Base-by-base conservation (phyloP, 1,140 invertebrate genomes). In the Drosophila quadrilineata region DNA sequence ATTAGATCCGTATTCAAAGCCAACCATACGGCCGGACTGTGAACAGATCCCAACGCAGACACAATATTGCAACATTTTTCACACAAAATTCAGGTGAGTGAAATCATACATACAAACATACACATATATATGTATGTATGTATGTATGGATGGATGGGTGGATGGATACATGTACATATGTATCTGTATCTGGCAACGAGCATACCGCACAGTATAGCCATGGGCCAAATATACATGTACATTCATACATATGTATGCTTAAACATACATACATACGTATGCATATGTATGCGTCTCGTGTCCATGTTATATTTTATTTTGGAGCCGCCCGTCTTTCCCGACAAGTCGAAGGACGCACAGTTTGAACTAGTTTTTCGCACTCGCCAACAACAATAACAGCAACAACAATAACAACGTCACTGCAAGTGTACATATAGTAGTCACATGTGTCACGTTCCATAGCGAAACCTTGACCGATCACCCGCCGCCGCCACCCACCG, bases 391-490 rank as follows among this genome's bases (percentile, higher is more conserved):
- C n/a, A n/a, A n/a, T n/a, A n/a, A n/a, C n/a, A n/a, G n/a, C n/a
- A n/a, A n/a, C n/a, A n/a, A n/a, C n/a, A n/a, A n/a, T n/a, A n/a
- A n/a, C n/a, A n/a, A n/a, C n/a, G n/a, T n/a, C n/a, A n/a, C n/a
- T n/a, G n/a, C n/a, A n/a, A n/a, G n/a, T n/a, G n/a, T n/a, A n/a
- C n/a, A n/a, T n/a, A n/a, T n/a, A n/a, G n/a, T 24, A 29, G 16
- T 62, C 66, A 54, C 71, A 67, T 58, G 70, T 79, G 75, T 64
- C 60, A 84, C 71, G 53, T 79, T 65, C 46, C 56, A 58, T 33
- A 56, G 70, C 49, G 28, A 84, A 84, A 76, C 77, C 77, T 84
- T 84, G 77, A 84, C 77, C 77, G 79, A 85, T 76, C 77, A 36
- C 24, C 64, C 63, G 35, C 33, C 68, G 57, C n/a, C n/a, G n/a